Evolutionary conservation across 2,797 vertebrate genomes (phyloP).

Genomic region (Danio tinwini): DNA sequence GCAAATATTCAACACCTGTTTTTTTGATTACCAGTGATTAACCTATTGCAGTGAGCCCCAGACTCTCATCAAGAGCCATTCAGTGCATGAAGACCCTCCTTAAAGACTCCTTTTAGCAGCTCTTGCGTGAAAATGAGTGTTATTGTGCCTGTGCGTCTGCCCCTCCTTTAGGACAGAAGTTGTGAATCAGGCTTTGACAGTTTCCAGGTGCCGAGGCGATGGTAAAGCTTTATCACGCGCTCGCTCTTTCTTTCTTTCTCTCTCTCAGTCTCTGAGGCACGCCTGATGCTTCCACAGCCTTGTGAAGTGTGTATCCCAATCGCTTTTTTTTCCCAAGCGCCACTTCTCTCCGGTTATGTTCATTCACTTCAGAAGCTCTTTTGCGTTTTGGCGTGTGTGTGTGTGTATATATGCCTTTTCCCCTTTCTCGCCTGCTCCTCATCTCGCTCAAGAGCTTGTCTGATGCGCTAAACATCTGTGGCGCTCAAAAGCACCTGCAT

Average conservation of each 20-base stretch:
- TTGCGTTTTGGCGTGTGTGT: constrained; percentile 47
- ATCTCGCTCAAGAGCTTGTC: constrained; percentile 41
- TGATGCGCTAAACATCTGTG: constrained; percentile 52
- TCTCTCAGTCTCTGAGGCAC: constrained; percentile 52
- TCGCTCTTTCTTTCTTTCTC: constrained; percentile 18
- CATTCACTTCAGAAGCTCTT: constrained; percentile 62
- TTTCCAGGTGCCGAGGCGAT: constrained; percentile 66
- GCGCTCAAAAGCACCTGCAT: constrained; percentile 41
- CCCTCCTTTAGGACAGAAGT: constrained; percentile 68
- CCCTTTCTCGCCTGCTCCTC: constrained; percentile 28
- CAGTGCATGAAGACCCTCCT: constrained; percentile 64
- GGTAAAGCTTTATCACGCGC: constrained; percentile 40
- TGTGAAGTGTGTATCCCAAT: constrained; percentile 71
- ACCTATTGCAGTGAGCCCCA: constrained; percentile 65
- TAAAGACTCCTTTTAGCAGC: constrained; percentile 64
- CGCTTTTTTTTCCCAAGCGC: constrained; percentile 63
- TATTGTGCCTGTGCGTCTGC: constrained; percentile 64
- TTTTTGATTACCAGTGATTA: constrained; percentile 72
- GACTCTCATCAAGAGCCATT: constrained; percentile 72
- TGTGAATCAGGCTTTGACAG: constrained; percentile 62
- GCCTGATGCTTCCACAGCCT: constrained; percentile 29
- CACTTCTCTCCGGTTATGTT: constrained; percentile 62
- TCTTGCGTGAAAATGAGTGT: constrained; percentile 70
- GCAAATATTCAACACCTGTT: constrained; percentile 72
- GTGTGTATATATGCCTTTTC: constrained; percentile 40